Evolutionary conservation across 2,113 vertebrate species (phyloP).

Genomic region (Tetrao urogallus): DNA sequence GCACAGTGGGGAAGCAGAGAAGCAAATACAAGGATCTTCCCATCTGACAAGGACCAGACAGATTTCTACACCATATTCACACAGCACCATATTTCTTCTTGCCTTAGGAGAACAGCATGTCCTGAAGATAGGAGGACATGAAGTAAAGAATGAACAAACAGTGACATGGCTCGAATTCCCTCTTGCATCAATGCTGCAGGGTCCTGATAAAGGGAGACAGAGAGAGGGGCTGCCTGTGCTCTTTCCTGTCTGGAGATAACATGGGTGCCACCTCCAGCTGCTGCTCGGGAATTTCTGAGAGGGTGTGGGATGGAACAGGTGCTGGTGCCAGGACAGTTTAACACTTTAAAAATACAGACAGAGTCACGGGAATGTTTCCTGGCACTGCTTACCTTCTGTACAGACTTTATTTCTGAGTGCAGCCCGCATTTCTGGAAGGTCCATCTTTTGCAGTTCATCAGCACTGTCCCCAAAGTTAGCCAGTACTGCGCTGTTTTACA

Average conservation of each 20-base stretch:
- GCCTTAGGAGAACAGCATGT: neutral
- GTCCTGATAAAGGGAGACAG: neutral
- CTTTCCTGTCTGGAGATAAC: neutral
- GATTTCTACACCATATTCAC: neutral
- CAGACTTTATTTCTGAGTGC: neutral
- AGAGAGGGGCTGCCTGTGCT: rapidly evolving
- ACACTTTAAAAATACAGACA: neutral
- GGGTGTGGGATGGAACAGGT: neutral
- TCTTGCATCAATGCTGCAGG: neutral
- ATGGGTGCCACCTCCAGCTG: neutral
- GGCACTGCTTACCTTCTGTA: neutral
- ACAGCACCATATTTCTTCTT: neutral
- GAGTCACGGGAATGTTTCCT: neutral
- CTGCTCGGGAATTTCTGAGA: neutral
- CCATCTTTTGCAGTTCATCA: neutral
- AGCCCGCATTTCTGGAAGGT: neutral
- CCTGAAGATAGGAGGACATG: neutral
- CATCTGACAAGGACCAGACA: neutral
- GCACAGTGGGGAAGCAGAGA: neutral
- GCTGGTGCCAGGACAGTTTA: neutral
- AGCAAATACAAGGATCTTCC: neutral
- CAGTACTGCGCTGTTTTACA: neutral
- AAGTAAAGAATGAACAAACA: neutral
- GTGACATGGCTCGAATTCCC: neutral
- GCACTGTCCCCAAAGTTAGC: neutral